Base-by-base conservation (phyloP, 2,797 vertebrate genomes). In the Pristis pectinata region DNA sequence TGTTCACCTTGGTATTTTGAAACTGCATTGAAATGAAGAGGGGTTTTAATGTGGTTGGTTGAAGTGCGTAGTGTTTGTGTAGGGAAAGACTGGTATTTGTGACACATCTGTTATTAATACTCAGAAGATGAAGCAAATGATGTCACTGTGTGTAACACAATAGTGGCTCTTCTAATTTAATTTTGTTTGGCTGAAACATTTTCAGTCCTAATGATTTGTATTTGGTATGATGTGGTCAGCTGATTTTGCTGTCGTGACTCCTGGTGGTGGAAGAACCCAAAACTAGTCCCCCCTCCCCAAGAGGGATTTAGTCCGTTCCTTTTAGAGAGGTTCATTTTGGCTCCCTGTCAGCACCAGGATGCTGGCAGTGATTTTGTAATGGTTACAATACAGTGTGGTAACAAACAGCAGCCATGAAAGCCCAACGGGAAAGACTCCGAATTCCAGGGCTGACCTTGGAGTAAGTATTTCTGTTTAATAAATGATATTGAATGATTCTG, bases 371-470 rank as follows among this genome's bases (percentile, higher is more conserved):
- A 97, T 97, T 96, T 97, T 98, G 98, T 98, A 98, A 98, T 98
- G 98, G 97, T 98, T 98, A 98, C 98, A 98, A 98, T 98, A 98
- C 98, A 97, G 97, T 98, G 97, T 97, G 97, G 95, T 97, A 97
- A 97, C 97, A 97, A 97, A 95, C 96, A 97, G 97, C 97, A 98
- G 98, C 97, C 98, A 99, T 99, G 99, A 99, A 99, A 99, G 98
- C 98, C 97, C 99, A 99, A 97, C 98, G 99, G 97, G 99, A 99
- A 97, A 98, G 99, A 97, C 98, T 99, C 96, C 98, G 99, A 96
- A 99, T 99, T 98, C 99, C 99, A 95, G 99, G 99, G 97, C 98
- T 99, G 98, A 99, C 99, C 97, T 98, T 99, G 97, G 99, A 99
- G 99, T 99, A 98, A 99, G 99, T 99, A 99, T 99, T 97, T 97